A percentile compares a stretch with the other conserved stretches of the same genome.
phyloP scores from a whole-genome alignment of 2,797 vertebrate species.

The Danionella dracula region DNA sequence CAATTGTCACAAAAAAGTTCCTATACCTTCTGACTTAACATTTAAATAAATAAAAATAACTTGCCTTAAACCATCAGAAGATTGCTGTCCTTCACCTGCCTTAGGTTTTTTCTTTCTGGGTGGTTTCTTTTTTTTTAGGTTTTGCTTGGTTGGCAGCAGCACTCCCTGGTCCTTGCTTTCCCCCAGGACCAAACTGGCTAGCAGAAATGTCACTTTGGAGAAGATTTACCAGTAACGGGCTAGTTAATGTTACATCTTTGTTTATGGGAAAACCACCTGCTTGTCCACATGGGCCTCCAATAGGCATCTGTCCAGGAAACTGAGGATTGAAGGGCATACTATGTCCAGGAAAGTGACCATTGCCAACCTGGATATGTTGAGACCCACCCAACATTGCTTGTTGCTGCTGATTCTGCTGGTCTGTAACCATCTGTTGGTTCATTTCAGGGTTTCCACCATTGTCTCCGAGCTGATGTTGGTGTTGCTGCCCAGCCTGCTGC shows the following conservation, averaged over 20 bases:
- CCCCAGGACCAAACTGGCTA: constrained; percentile 93
- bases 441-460: constrained; percentile 68
- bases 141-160: constrained; percentile 74
- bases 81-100: constrained; percentile 73
- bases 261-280: constrained; percentile 84
- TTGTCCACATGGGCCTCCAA: constrained; percentile 85
- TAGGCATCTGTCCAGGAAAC: constrained; percentile 80
- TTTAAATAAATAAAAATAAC: constrained; percentile 34
- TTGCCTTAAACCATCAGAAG: constrained; percentile 84
- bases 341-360: constrained; percentile 89
- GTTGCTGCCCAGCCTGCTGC: constrained; percentile 68
- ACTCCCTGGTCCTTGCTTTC: constrained; percentile 82
- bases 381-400: constrained; percentile 79
- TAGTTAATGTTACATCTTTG: constrained; percentile 95
- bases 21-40: too few species aligned
- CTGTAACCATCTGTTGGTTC: constrained; percentile 85
- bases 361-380: constrained; percentile 90
- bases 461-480: constrained; percentile 81
- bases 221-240: constrained; percentile 92
- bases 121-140: constrained; percentile 98
- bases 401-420: constrained; percentile 83
- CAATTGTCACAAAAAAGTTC: background rate
- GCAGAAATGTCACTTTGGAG: constrained; percentile 98
- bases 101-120: constrained; percentile 92
- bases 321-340: constrained; percentile 82